A percentile compares a stretch with the other conserved stretches of the same genome.
Evolutionary conservation across 92 coral and sea anemone species (phyloP).

Genomic region (Paragorgia papillata): DNA sequence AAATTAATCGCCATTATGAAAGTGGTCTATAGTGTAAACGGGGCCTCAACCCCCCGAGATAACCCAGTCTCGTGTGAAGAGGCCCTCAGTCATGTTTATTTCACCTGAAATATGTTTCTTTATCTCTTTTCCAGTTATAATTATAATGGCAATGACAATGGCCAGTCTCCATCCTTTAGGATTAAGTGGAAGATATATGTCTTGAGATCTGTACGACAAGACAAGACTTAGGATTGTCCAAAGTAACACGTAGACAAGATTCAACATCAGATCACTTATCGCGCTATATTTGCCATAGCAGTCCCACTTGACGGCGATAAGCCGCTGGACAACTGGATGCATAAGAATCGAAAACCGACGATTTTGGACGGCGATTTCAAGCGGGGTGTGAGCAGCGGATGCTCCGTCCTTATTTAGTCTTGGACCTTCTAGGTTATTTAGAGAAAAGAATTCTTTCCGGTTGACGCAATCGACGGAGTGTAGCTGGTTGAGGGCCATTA

Average conservation of each 20-base stretch:
- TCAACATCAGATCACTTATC: slow-evolving; percentile 56
- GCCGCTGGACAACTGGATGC: slow-evolving; percentile 75
- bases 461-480: slow-evolving; percentile 60
- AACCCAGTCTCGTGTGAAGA: no score
- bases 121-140: slow-evolving; percentile 75
- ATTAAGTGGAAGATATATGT: slow-evolving; percentile 51
- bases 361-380: slow-evolving; percentile 62
- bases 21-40: no score
- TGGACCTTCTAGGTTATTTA: slow-evolving; percentile 59
- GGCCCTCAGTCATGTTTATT: no score
- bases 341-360: slow-evolving; percentile 59
- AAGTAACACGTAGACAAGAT: slow-evolving; percentile 53
- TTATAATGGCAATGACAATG: slow-evolving; percentile 58
- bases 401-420: slow-evolving; percentile 35
- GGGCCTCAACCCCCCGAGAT: no score
- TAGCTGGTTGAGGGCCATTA: slow-evolving; percentile 65
- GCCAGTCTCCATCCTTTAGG: slow-evolving; percentile 60
- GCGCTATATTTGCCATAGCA: slow-evolving; percentile 47
- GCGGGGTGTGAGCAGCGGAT: slow-evolving; percentile 51
- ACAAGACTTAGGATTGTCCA: slow-evolving; percentile 59
- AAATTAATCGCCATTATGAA: no score
- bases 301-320: slow-evolving; percentile 64
- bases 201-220: slow-evolving; percentile 13
- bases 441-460: slow-evolving; percentile 63
- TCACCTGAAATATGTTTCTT: slow-evolving; percentile 32